These are phyloP conservation scores for Setophaga petechia DNA, from an alignment of 2,113 vertebrate species.

Conservation along the genomic window DNA sequence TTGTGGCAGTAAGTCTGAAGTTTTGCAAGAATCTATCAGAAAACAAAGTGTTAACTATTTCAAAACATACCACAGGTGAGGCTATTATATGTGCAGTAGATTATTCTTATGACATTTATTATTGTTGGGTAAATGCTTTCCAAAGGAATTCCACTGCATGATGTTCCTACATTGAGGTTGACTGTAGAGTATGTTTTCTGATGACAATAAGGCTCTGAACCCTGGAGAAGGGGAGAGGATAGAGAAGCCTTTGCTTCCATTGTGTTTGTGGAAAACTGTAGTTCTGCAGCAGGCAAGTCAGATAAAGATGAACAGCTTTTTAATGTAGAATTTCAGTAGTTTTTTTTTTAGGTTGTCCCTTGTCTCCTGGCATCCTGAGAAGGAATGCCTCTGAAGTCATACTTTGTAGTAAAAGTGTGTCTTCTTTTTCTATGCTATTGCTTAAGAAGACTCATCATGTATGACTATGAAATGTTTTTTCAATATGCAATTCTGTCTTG, in stretches of 20 bases:
- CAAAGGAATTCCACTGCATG: background rate
- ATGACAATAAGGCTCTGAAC: background rate
- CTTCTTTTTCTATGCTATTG: background rate
- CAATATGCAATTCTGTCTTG: background rate
- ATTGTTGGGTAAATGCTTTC: background rate
- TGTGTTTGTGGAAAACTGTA: background rate
- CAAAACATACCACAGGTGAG: slow-evolving; percentile 97
- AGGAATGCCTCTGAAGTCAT: background rate
- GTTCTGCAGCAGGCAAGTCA: background rate
- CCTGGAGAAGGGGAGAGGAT: background rate
- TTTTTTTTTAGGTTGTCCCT: background rate
- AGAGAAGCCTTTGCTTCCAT: background rate
- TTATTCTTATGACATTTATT: background rate
- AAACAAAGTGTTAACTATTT: slow-evolving; percentile 98
- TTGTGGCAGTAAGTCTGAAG: slow-evolving; percentile 95
- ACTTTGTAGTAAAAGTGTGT: background rate
- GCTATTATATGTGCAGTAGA: background rate
- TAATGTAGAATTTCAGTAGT: background rate
- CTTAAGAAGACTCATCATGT: background rate
- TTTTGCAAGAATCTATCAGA: slow-evolving; percentile 96
- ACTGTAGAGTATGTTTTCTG: background rate
- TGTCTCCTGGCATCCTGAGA: background rate
- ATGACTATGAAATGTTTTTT: background rate
- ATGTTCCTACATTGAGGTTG: background rate
- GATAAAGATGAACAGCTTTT: background rate